Evolutionary conservation across 2,888 invertebrate genomes (phyloP).

Genomic region (Tetranychus truncatus): DNA sequence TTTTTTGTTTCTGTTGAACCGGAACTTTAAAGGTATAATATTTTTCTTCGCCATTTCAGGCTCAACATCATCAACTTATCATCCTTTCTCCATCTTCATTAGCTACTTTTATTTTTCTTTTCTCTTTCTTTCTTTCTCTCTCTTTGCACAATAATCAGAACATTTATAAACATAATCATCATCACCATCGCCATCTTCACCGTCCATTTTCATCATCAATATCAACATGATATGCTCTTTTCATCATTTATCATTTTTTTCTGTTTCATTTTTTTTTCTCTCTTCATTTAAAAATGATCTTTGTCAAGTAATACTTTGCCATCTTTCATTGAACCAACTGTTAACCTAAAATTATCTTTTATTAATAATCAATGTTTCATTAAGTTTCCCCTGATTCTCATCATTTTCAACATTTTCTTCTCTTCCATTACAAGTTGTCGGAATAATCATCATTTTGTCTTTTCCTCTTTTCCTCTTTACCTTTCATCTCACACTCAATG

Average conservation of each 20-base stretch:
- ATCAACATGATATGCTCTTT: not conserved
- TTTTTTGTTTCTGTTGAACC: not conserved
- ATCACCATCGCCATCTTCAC: no score
- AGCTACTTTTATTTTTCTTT: not conserved
- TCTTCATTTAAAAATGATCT: not conserved
- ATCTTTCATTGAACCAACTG: not conserved
- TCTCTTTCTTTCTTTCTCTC: not conserved
- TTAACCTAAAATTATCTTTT: not conserved
- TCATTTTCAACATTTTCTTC: no score
- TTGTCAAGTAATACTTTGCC: not conserved
- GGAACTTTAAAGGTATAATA: not conserved
- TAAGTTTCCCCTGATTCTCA: no score
- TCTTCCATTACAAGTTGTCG: no score
- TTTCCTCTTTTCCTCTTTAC: no score
- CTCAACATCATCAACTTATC: not conserved
- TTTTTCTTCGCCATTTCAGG: not conserved
- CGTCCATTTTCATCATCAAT: not conserved
- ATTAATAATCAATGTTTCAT: not conserved
- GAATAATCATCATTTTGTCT: no score
- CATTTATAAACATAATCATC: no score
- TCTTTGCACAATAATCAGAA: not conserved
- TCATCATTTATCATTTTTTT: not conserved
- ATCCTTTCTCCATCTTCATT: not conserved
- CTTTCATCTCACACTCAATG: no score
- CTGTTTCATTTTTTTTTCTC: not conserved